phyloP scores from a whole-genome alignment of 2,797 vertebrate genomes.

The Lepidocolaptes lacrymiger region DNA sequence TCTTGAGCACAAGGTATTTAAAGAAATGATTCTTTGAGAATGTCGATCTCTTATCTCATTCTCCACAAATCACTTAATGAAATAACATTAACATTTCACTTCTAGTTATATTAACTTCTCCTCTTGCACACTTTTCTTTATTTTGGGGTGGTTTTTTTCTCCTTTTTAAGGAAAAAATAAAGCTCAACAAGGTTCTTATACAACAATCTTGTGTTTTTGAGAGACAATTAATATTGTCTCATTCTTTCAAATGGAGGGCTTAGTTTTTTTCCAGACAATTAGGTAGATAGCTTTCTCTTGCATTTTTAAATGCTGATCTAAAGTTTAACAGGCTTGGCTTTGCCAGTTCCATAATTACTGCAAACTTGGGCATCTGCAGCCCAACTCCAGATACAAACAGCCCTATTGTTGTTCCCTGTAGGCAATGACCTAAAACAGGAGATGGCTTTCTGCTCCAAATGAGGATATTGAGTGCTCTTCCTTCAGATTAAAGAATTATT shows the following conservation, averaged over 20 bases:
- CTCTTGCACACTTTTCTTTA: not conserved
- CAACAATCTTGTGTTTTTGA: not conserved
- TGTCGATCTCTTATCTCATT: conserved; percentile 68
- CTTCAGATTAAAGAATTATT: not conserved
- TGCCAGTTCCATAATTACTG: conserved; percentile 1
- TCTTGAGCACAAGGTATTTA: conserved; percentile 72
- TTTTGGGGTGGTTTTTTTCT: not conserved
- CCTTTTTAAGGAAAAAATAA: conserved; percentile 46
- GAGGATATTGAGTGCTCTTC: not conserved
- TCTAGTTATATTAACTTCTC: not conserved
- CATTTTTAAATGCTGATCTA: conserved; percentile 23
- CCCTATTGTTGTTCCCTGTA: not conserved
- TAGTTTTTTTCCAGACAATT: conserved; percentile 34
- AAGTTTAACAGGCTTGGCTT: conserved; percentile 42
- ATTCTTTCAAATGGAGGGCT: conserved; percentile 44
- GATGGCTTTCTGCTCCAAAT: not conserved
- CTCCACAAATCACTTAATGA: conserved; percentile 74
- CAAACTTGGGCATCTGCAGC: conserved; percentile 7
- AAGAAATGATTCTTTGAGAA: conserved; percentile 75
- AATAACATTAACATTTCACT: conserved; percentile 76
- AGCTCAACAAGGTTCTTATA: not conserved
- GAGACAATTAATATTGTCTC: conserved; percentile 41
- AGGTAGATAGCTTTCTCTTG: conserved; percentile 37
- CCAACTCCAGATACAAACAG: not conserved
- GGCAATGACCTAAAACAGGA: not conserved